phyloP scores from a whole-genome alignment of 2,888 invertebrate genomes.

The Physocephala rufipes region DNA sequence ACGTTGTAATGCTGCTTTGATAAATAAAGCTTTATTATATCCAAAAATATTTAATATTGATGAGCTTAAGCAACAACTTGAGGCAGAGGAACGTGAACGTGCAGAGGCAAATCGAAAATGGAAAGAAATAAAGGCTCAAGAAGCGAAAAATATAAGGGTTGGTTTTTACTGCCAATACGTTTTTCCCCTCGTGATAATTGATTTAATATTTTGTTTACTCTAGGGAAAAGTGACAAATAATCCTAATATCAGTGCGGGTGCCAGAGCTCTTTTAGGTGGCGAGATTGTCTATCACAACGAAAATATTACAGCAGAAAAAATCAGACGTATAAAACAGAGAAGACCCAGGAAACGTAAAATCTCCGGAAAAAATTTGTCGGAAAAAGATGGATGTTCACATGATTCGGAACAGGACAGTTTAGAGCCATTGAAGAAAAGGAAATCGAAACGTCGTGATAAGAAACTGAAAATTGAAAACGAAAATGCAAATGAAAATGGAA shows the following conservation, averaged over 20 bases:
- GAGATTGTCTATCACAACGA: constrained; percentile 60
- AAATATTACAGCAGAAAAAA: constrained; percentile 50
- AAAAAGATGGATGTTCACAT: neutral
- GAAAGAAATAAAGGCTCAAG: constrained; percentile 50
- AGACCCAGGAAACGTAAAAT: neutral
- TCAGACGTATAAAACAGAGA: neutral
- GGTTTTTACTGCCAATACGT: neutral
- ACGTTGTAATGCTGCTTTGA: constrained; percentile 74
- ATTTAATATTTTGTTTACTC: too few species aligned
- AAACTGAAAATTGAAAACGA: constrained; percentile 11
- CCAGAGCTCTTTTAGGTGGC: constrained; percentile 50
- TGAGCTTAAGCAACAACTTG: constrained; percentile 70
- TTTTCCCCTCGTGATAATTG: too few species aligned
- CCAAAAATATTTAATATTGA: constrained; percentile 76
- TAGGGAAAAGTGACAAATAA: neutral
- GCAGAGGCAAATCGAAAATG: constrained; percentile 49
- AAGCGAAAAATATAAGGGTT: constrained; percentile 53
- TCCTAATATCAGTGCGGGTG: constrained; percentile 38
- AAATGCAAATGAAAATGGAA: neutral
- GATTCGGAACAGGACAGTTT: neutral
- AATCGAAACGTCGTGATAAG: constrained; percentile 2
- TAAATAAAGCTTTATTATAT: constrained; percentile 79
- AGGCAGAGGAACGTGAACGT: constrained; percentile 64
- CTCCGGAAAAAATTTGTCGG: neutral
- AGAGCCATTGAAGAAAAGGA: constrained; percentile 16